These are phyloP conservation scores for Marasmarcha lunaedactyla DNA, from an alignment of 2,888 invertebrate genomes.

Conservation along the genomic window DNA sequence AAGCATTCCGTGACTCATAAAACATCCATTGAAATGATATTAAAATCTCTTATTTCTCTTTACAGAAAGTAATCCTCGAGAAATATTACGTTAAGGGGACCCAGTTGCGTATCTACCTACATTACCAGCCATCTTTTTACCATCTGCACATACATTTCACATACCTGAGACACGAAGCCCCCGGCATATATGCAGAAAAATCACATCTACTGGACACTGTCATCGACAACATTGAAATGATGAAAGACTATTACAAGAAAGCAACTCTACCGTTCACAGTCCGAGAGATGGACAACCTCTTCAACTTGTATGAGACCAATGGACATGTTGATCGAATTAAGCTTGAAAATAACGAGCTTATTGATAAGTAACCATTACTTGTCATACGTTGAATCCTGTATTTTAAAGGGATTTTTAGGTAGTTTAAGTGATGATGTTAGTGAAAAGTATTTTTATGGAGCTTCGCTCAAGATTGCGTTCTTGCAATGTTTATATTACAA, in stretches of 20 bases:
- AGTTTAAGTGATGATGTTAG: slow-evolving; percentile 43
- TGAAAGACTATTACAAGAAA: slow-evolving; percentile 85
- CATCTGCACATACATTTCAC: slow-evolving; percentile 96
- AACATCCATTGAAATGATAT: too few species aligned
- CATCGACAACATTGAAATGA: slow-evolving; percentile 89
- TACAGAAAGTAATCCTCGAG: slow-evolving; percentile 78
- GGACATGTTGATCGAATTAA: slow-evolving; percentile 60
- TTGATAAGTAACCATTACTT: slow-evolving; percentile 33
- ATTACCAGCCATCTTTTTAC: slow-evolving; percentile 97
- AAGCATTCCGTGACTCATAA: too few species aligned
- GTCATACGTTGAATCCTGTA: slow-evolving; percentile 17
- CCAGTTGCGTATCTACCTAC: slow-evolving; percentile 86
- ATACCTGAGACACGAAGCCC: slow-evolving; percentile 81
- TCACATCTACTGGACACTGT: slow-evolving; percentile 90
- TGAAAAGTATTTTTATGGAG: slow-evolving; percentile 69
- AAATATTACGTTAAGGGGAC: slow-evolving; percentile 79
- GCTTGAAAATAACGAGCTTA: slow-evolving; percentile 27
- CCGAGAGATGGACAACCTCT: slow-evolving; percentile 80
- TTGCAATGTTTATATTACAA: slow-evolving; percentile 71
- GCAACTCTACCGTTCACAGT: slow-evolving; percentile 85
- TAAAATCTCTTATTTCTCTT: too few species aligned
- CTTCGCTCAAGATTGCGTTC: slow-evolving; percentile 70
- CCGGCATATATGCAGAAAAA: slow-evolving; percentile 86
- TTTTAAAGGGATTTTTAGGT: slow-evolving; percentile 16
- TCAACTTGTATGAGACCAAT: slow-evolving; percentile 72